These are phyloP conservation scores for Fregetta grallaria DNA, from an alignment of 2,113 vertebrate species.

Conservation along the genomic window DNA sequence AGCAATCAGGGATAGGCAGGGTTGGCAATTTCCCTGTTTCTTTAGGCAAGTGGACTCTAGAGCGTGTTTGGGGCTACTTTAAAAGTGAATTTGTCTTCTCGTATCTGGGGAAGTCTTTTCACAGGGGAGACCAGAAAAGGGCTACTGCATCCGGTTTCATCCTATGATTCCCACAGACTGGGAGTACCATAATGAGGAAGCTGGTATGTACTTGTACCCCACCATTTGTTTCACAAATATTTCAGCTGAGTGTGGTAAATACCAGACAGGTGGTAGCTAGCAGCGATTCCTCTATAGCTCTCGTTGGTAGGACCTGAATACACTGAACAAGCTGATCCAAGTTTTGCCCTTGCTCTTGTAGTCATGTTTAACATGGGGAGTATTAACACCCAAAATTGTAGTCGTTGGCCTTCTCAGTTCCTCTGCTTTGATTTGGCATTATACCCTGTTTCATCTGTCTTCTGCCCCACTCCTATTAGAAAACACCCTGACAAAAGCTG, in stretches of 20 bases:
- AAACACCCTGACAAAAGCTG: not conserved
- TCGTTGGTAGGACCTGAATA: not conserved
- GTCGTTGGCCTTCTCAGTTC: not conserved
- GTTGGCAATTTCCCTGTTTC: not conserved
- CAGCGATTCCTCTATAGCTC: not conserved
- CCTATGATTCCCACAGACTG: not conserved
- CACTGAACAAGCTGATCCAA: not conserved
- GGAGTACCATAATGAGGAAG: not conserved
- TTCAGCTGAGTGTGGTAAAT: not conserved
- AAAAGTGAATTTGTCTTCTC: not conserved
- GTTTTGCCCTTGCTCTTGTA: not conserved
- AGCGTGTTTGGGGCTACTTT: not conserved
- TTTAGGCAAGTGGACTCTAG: not conserved
- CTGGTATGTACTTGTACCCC: not conserved
- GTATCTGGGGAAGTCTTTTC: not conserved
- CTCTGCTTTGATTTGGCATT: not conserved
- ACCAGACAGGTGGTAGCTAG: not conserved
- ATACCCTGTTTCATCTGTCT: not conserved
- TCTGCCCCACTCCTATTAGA: not conserved
- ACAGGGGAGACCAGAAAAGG: not conserved
- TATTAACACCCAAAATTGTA: not conserved
- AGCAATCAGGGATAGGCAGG: not conserved
- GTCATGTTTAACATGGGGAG: not conserved
- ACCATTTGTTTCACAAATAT: not conserved
- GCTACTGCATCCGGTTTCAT: not conserved